Percentiles rank a stretch among this genome's conserved stretches.
phyloP scores from a whole-genome alignment of 2,113 vertebrate species.

The Tor tambroides region DNA sequence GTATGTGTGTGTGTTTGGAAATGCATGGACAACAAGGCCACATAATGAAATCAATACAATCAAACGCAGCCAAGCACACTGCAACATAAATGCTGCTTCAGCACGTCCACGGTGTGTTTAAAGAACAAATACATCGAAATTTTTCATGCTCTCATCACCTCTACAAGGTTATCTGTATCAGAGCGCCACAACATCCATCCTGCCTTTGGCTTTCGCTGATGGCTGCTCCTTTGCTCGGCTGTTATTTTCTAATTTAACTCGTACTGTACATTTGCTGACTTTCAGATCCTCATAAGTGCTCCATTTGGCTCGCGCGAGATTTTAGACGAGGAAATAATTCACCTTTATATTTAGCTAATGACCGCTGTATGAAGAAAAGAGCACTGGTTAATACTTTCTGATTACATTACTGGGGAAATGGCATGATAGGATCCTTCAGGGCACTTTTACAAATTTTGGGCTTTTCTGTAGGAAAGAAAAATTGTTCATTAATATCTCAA shows the following conservation, averaged over 20 bases:
- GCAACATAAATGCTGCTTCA: slow-evolving; percentile 34
- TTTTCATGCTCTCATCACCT: slow-evolving; percentile 27
- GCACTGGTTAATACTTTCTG: neutral
- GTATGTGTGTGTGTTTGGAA: slow-evolving; percentile 21
- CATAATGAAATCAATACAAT: slow-evolving; percentile 53
- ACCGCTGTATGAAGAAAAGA: slow-evolving; percentile 6
- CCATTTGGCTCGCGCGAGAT: neutral
- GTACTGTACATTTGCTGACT: slow-evolving; percentile 40
- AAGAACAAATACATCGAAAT: slow-evolving; percentile 39
- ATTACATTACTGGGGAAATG: neutral
- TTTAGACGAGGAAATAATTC: slow-evolving; percentile 11
- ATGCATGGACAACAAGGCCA: slow-evolving; percentile 3
- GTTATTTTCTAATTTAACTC: slow-evolving; percentile 24
- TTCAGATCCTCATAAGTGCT: slow-evolving; percentile 28
- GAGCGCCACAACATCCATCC: neutral
- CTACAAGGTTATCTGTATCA: slow-evolving; percentile 46
- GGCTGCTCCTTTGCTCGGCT: neutral
- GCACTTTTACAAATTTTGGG: neutral
- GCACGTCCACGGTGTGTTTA: slow-evolving; percentile 2
- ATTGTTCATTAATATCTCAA: neutral
- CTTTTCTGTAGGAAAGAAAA: neutral
- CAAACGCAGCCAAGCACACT: slow-evolving; percentile 11
- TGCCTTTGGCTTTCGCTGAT: slow-evolving; percentile 10
- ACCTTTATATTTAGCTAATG: slow-evolving; percentile 31
- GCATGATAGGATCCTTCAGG: neutral